A percentile compares a stretch with the other conserved stretches of the same genome.
phyloP scores from a whole-genome alignment of 2,797 vertebrate genomes.

The Sphenopsis melanotis region DNA sequence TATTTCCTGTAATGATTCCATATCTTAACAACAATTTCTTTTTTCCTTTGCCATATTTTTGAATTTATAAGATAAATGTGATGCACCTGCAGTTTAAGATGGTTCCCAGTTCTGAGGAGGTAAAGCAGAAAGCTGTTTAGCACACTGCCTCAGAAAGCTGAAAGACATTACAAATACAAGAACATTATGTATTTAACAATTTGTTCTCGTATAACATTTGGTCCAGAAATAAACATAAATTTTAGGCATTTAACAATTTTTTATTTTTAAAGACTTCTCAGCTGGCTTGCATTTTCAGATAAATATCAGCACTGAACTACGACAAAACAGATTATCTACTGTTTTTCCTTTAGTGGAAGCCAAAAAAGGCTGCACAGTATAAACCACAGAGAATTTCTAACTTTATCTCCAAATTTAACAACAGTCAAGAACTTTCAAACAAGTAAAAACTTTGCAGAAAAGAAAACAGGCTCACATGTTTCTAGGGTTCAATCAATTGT shows the following conservation, averaged over 20 bases:
- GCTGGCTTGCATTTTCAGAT: constrained; percentile 59
- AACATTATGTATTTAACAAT: constrained; percentile 55
- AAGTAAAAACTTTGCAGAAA: constrained; percentile 58
- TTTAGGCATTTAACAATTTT: constrained; percentile 54
- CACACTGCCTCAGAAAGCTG: constrained; percentile 32
- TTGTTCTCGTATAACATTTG: constrained; percentile 40
- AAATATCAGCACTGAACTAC: constrained; percentile 60
- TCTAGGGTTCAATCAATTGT: background rate
- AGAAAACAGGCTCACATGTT: constrained; percentile 48
- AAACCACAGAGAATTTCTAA: constrained; percentile 67
- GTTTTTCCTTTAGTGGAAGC: constrained; percentile 53
- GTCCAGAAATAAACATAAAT: constrained; percentile 39
- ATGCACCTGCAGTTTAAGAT: constrained; percentile 56
- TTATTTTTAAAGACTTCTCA: constrained; percentile 40
- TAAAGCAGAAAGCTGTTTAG: constrained; percentile 27
- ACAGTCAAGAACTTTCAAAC: constrained; percentile 57
- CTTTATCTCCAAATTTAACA: constrained; percentile 61
- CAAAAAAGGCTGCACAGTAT: constrained; percentile 60
- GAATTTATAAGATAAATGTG: background rate
- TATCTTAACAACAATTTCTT: background rate
- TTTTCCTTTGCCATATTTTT: background rate
- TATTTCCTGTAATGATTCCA: background rate
- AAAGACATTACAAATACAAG: constrained; percentile 42
- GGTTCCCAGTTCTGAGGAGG: constrained; percentile 25
- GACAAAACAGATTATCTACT: constrained; percentile 65